phyloP scores from a whole-genome alignment of 2,113 vertebrate genomes.

The Rattus norvegicus region GRCr8 NC_086035.1:17765501-17766000 shows the following conservation, averaged over 20 bases:
- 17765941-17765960: slow-evolving; percentile 69
- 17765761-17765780: slow-evolving; percentile 37
- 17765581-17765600: neutral
- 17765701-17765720: slow-evolving; percentile 41
- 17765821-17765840: slow-evolving; percentile 44
- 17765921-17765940: slow-evolving; percentile 14
- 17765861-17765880: slow-evolving; percentile 4
- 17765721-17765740: slow-evolving; percentile 40
- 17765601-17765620: neutral
- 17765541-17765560: neutral
- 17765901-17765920: neutral
- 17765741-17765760: slow-evolving; percentile 34
- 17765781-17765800: slow-evolving; percentile 36
- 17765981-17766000: slow-evolving; percentile 62
- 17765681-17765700: slow-evolving; percentile 55
- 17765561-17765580: neutral
- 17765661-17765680: slow-evolving; percentile 28
- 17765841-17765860: neutral
- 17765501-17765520: neutral
- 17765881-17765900: slow-evolving; percentile 35
- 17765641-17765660: neutral
- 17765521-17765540: neutral
- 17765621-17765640: neutral
- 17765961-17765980: slow-evolving; percentile 68
- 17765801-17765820: slow-evolving; percentile 44